Base-by-base conservation (phyloP, 2,113 vertebrate species). In the Tringa solitaria region DNA sequence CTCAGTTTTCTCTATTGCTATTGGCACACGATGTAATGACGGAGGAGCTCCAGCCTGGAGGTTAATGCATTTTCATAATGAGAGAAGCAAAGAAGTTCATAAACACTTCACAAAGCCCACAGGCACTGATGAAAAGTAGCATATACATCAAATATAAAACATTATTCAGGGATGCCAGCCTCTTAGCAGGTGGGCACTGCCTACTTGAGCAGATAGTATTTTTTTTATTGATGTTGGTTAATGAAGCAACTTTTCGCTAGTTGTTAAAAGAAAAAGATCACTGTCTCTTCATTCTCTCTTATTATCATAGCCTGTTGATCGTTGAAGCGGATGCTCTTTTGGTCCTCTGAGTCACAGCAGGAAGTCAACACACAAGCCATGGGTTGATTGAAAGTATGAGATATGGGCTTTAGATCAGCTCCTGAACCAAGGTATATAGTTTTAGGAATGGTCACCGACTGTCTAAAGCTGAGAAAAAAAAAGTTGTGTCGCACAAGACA, bases 301-400 rank as follows among this genome's bases (percentile, higher is more conserved):
- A 56, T 70, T 59, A 63, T 30, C 65, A 57, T 15, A 68, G 59
- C 64, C 68, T 70, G 72, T 41, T 93, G 79, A 84, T 90, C 78
- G 81, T 64, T 37, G 39, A 37, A 93, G 88, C 88, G 48, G 85
- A 54, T 70, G 68, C 39, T 91, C 75, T 65, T 96, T 91, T 88
- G 82, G 72, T 77, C 79, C 74, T 75, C 72, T 78, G 68, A 90
- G 77, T 64, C 94, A 84, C 93, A 95, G 91, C 84, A 91, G 86
- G 84, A 89, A 84, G 14, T 51, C 64, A 92, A 73, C 57, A 83
- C 81, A 57, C 48, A 93, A 75, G 77, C 53, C 84, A 60, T 2
- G 18, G n/a, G n/a, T 1, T 90, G 87, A 82, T 4, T 73, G 45
- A 73, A 83, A 95, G 45, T 10, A 60, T 88, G 57, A 87, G n/a